These are phyloP conservation scores for Chrysoperla carnea DNA, from an alignment of 1,140 invertebrate genomes.

Conservation along the genomic window DNA sequence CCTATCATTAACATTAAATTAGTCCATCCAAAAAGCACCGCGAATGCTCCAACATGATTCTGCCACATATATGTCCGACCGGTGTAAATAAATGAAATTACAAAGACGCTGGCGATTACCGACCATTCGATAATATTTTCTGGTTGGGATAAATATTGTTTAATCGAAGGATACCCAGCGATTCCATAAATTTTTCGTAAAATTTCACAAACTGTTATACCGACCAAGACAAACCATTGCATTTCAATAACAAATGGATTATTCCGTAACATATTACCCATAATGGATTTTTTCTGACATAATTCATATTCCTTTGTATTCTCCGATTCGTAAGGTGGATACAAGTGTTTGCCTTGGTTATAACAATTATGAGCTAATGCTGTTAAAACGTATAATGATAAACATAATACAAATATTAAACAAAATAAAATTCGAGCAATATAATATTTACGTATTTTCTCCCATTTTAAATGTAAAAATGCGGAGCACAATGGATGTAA, in stretches of 20 bases:
- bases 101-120: constrained; percentile 61
- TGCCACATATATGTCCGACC: constrained; percentile 64
- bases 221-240: constrained; percentile 58
- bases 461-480: constrained; percentile 72
- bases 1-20: constrained; percentile 78
- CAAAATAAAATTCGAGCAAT: constrained; percentile 61
- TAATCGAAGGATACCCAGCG: constrained; percentile 52
- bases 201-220: constrained; percentile 56
- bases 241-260: constrained; percentile 55
- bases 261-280: constrained; percentile 47
- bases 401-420: constrained; percentile 57
- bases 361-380: constrained; percentile 62
- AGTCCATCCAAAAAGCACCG: constrained; percentile 67
- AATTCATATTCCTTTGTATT: constrained; percentile 25
- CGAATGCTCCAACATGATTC: constrained; percentile 63
- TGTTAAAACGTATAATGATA: constrained; percentile 58
- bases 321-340: constrained; percentile 44
- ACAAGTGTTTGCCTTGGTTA: constrained; percentile 50
- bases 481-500: constrained; percentile 68
- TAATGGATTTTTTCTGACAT: constrained; percentile 53
- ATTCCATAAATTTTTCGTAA: constrained; percentile 58
- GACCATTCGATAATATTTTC: constrained; percentile 77
- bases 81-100: constrained; percentile 60
- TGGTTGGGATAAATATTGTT: constrained; percentile 60
- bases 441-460: constrained; percentile 76